Percentiles rank a stretch among this genome's conserved stretches.
phyloP scores from a whole-genome alignment of 1,140 invertebrate species.

The Trichonephila inaurata region DNA sequence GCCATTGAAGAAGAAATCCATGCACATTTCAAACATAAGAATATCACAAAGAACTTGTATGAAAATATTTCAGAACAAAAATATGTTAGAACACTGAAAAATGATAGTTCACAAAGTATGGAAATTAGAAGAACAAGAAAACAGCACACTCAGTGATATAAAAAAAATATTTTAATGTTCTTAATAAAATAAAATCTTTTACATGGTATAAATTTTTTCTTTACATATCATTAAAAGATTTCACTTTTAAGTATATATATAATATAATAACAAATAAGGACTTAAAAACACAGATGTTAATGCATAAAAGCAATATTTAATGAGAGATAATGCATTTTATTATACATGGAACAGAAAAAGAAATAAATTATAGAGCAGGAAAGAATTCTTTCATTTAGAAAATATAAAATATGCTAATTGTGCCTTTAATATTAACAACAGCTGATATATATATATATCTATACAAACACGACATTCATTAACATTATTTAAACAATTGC shows the following conservation, averaged over 20 bases:
- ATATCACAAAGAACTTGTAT: no score
- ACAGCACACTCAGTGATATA: slow-evolving; percentile 14
- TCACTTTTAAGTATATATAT: slow-evolving; percentile 32
- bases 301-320: background rate
- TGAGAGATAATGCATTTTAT: background rate
- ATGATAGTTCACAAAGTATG: no score
- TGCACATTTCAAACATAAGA: no score
- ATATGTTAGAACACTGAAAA: no score
- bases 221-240: slow-evolving; percentile 20
- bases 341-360: slow-evolving; percentile 27
- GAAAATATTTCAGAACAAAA: no score
- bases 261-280: background rate
- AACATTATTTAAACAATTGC: slow-evolving; percentile 22
- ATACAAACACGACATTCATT: slow-evolving; percentile 18
- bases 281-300: slow-evolving; percentile 1
- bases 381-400: slow-evolving; percentile 34
- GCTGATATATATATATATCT: slow-evolving; percentile 48
- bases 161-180: slow-evolving; percentile 22
- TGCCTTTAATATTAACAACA: slow-evolving; percentile 40
- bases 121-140: background rate
- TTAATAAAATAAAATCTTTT: slow-evolving; percentile 47
- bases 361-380: slow-evolving; percentile 18
- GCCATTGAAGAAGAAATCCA: no score
- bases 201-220: slow-evolving; percentile 2
- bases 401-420: slow-evolving; percentile 23